A percentile compares a stretch with the other conserved stretches of the same genome.
These are phyloP conservation scores for Luidia sarsii DNA, from an alignment of 53 echinoderm and acorn worm species.

Conservation along the genomic window DNA sequence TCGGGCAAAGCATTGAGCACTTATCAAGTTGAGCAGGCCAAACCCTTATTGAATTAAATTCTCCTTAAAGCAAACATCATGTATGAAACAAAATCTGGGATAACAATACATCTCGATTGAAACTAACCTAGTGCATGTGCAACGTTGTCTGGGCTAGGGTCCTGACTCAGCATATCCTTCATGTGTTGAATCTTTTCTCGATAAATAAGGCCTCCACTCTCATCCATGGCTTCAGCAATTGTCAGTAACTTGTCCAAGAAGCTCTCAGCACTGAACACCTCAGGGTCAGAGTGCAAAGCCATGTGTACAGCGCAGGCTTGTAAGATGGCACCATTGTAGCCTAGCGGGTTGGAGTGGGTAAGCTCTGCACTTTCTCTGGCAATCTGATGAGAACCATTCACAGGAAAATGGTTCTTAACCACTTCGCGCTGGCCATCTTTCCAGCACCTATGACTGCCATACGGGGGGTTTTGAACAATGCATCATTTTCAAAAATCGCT, in stretches of 20 bases:
- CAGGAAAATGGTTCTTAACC: not conserved
- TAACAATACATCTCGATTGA: not conserved
- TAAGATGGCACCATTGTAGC: conserved; percentile 87
- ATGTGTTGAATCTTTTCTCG: no score
- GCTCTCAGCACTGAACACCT: conserved; percentile 26
- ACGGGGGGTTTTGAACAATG: no score
- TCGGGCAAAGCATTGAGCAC: no score
- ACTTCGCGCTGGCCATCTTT: no score
- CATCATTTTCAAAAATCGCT: no score
- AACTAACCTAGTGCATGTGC: conserved; percentile 31
- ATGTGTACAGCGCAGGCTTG: conserved; percentile 80
- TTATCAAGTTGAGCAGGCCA: no score
- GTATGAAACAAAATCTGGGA: not conserved
- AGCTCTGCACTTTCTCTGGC: conserved; percentile 72
- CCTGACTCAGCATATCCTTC: conserved; percentile 19
- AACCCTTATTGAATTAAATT: no score
- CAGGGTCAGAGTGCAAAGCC: conserved; percentile 72
- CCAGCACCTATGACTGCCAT: no score
- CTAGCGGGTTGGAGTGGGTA: conserved; percentile 80
- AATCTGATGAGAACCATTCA: conserved; percentile 32
- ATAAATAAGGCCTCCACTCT: no score
- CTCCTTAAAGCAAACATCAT: no score
- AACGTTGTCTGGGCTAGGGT: conserved; percentile 29
- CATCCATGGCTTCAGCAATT: conserved; percentile 83
- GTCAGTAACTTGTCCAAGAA: conserved; percentile 65